Percentiles rank a stretch among this genome's conserved stretches.
Conservation (phyloP, 2,797 vertebrate species). For the Malacoraja senta region DNA sequence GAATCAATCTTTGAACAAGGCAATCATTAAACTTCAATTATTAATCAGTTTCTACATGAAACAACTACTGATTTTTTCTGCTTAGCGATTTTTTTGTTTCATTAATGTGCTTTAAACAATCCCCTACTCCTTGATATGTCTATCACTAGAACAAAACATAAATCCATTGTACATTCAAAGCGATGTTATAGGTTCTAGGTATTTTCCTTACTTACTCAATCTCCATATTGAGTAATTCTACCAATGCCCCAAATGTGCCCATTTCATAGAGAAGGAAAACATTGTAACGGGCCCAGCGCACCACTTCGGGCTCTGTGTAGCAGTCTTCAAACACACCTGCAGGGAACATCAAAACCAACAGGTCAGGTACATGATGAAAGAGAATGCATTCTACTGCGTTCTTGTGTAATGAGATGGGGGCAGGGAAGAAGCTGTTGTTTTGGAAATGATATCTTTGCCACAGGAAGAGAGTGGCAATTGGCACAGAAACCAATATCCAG, state of each 20-base stretch:
- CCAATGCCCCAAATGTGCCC: constrained; percentile 86
- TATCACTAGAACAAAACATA: no score
- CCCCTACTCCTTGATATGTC: not conserved
- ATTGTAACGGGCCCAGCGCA: constrained; percentile 85
- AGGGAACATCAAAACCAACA: constrained; percentile 23
- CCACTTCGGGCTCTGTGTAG: constrained; percentile 73
- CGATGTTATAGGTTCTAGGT: not conserved
- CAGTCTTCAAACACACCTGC: constrained; percentile 88
- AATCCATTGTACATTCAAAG: not conserved
- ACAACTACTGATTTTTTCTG: not conserved
- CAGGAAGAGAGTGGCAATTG: not conserved
- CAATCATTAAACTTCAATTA: not conserved
- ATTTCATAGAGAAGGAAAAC: constrained; percentile 86
- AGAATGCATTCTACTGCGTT: no score
- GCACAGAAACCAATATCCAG: no score
- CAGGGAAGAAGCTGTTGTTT: no score
- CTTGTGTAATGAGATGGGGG: not conserved
- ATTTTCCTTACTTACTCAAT: constrained; percentile 73
- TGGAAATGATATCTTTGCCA: not conserved
- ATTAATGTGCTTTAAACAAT: not conserved
- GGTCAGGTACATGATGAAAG: not conserved
- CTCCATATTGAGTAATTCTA: constrained; percentile 96
- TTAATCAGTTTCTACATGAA: not conserved
- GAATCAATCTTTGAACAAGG: not conserved
- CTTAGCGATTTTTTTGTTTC: not conserved